Evolutionary conservation across 2,888 invertebrate species (phyloP), one percentile per base, ranked within the genome.

Genomic region (Troides oblongomaculatus): DNA sequence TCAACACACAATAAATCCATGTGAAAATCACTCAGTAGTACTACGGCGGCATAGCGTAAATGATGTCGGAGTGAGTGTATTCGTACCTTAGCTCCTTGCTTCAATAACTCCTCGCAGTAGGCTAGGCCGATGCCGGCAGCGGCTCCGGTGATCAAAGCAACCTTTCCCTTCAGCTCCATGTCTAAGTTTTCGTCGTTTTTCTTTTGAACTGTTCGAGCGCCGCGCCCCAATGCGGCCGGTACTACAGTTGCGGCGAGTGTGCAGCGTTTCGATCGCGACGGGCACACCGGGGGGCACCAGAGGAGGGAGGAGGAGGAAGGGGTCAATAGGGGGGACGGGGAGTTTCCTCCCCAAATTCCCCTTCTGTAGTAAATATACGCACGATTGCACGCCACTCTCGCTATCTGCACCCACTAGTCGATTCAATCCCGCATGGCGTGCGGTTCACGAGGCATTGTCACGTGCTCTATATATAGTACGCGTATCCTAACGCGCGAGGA

Each of bases 161-260:
- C 95, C 86, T 95, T 95, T 74, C 95, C 95, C 85, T 95, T 95
- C 73, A 96, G 85, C 81, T 96, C 96, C 95, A 96, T 96, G 66
- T 74, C 74, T 14, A 23, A 23, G n/a, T 58, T 58, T 23, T 23
- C 73, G 78, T 74, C 66, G 75, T 78, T 76, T 53, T 74, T 77
- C 71, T 75, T 77, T 76, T 73, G 14, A 46, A n/a, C 75, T 25
- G 10, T 62, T 74, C 74, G 72, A 81, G 74, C 76, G 79, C 83
- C 85, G 84, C 86, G 84, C 84, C 85, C 81, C 79, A 80, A 77
- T 83, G 83, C 84, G 81, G 79, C 78, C 79, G 80, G 71, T 71
- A 73, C 74, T 76, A 75, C 74, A 75, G 70, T 73, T 80, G 82
- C 77, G 79, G 79, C 78, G 77, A 76, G 79, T 81, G 82, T 82